Evolutionary conservation across 2,888 invertebrate species (phyloP), one percentile per base, ranked within the genome.

Genomic region (Mythimna lalbum): DNA sequence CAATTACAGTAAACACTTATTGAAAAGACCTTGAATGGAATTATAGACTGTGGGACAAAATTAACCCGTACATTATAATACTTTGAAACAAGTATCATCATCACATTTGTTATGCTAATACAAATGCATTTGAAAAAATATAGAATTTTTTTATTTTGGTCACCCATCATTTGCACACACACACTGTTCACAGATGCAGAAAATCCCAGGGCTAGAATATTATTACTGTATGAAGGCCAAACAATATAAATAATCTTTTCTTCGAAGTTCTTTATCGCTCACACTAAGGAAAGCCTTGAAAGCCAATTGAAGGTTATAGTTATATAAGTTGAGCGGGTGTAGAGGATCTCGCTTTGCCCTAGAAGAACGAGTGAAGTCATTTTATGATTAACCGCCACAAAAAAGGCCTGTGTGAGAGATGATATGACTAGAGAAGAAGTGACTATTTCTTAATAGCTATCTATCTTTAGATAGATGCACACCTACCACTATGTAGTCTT

Each of bases 171-270:
- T 27, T 55, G 9, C 9, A 39, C 23, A 23, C 23, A 50, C 4
- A 63, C 23, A 50, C 4, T 52, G 14, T 4, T 55, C 23, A 55
- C 63, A 73, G 43, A 14, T 73, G 70, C 14, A 53, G 0, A 47
- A 63, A 53, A 14, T 53, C 27, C n/a, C 70, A 53, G 10, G 43
- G 17, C n/a, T 21, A n/a, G n/a, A 73, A n/a, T 47, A 63, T 70
- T 47, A 53, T 52, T 53, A 66, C 50, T 27, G 10, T 36, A 73
- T 27, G 27, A 70, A 53, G 73, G 73, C 10, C 43, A 53, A n/a
- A 27, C 14, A 19, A 27, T 36, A 47, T 12, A 36, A 33, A 12
- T 39, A n/a, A 27, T 63, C 10, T 36, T 27, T 63, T 63, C 36
- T 1, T 36, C 1, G 33, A 53, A 70, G 23, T 72, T 10, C 33